Percentiles rank a stretch among this genome's conserved stretches.
phyloP scores from a whole-genome alignment of 1,140 invertebrate genomes.

The Pogonomyrmex barbatus region DNA sequence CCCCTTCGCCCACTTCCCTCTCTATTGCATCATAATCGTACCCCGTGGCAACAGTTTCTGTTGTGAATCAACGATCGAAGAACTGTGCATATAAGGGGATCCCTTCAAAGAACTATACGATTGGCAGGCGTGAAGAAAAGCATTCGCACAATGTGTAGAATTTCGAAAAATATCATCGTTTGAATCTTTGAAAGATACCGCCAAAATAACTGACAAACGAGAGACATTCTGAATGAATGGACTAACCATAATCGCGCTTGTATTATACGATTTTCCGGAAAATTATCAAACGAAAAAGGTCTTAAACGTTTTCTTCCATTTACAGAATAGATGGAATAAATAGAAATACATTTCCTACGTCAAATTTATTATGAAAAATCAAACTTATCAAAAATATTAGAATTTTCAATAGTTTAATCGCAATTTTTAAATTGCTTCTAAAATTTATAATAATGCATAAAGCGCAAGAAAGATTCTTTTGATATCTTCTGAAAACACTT shows the following conservation, averaged over 20 bases:
- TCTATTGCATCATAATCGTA: constrained; percentile 61
- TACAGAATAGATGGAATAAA: too few relatives aligned
- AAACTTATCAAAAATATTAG: neutral
- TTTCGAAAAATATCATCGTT: constrained; percentile 80
- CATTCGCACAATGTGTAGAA: constrained; percentile 81
- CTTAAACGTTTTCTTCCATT: neutral
- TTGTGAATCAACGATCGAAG: constrained; percentile 30
- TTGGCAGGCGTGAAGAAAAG: constrained; percentile 84
- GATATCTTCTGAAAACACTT: neutral
- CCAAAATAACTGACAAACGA: constrained; percentile 71
- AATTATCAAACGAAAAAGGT: constrained; percentile 54
- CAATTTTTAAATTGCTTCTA: neutral
- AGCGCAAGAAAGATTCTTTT: neutral
- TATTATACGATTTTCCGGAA: constrained; percentile 60
- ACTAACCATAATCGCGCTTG: constrained; percentile 53
- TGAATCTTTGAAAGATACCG: constrained; percentile 59
- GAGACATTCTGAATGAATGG: constrained; percentile 72
- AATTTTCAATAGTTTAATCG: neutral
- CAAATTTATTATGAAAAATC: neutral
- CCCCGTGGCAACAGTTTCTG: constrained; percentile 73
- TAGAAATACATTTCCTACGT: neutral
- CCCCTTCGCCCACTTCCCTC: neutral
- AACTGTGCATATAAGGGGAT: neutral
- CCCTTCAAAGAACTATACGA: constrained; percentile 64
- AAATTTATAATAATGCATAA: neutral